Evolutionary conservation across 2,888 invertebrate species (phyloP).

Genomic region (Pseudococcus viburni): DNA sequence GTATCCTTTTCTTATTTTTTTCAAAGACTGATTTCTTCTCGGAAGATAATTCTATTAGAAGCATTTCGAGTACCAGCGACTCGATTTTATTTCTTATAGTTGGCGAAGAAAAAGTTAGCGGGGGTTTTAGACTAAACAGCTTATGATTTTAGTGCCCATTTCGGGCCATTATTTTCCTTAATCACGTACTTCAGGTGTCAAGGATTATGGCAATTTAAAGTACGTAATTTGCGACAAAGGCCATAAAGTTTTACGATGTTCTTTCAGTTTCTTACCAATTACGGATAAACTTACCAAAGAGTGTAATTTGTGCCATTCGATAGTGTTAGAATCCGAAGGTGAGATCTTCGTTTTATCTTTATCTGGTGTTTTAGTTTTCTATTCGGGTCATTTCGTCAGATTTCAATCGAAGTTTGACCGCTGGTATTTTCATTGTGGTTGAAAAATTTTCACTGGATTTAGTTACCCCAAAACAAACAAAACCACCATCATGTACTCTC

Average conservation of each 20-base stretch:
- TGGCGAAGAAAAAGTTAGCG: not conserved
- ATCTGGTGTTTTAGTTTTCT: not conserved
- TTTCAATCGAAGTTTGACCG: no score
- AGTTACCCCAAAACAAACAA: no score
- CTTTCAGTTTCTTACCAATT: conserved; percentile 60
- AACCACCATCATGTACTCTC: no score
- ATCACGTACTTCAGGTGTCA: conserved; percentile 22
- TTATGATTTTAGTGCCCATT: not conserved
- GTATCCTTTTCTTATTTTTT: conserved; percentile 46
- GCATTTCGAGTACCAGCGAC: not conserved
- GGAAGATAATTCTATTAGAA: not conserved
- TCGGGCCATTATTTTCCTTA: not conserved
- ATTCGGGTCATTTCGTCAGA: not conserved
- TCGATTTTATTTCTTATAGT: not conserved
- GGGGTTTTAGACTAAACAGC: not conserved
- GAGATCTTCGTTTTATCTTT: not conserved
- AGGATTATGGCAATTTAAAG: conserved; percentile 24
- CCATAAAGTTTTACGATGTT: conserved; percentile 59
- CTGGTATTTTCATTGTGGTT: no score
- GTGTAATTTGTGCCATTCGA: conserved; percentile 56
- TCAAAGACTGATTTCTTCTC: not conserved
- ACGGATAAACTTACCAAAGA: conserved; percentile 13
- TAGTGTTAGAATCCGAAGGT: conserved; percentile 45
- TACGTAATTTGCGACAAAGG: conserved; percentile 60
- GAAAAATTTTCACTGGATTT: no score